Base-by-base conservation (phyloP, 2,888 invertebrate species). In the Drosophila pegasa region DNA sequence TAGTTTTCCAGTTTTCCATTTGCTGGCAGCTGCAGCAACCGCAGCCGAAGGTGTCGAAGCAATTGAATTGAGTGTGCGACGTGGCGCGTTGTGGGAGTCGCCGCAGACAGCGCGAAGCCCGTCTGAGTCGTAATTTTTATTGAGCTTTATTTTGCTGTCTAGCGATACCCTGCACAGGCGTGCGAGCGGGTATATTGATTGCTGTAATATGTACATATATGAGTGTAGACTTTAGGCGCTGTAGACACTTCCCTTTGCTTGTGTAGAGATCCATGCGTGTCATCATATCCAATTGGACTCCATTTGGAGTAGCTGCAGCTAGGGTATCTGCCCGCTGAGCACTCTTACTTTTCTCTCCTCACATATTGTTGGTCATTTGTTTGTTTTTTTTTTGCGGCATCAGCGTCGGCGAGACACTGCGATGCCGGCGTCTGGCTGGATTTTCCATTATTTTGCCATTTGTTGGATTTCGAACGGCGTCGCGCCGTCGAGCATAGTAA, bases 351-450 rank as follows among this genome's bases (percentile, higher is more conserved):
- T 40, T 67, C 51, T 51, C 45, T 31, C n/a, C 35, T 22, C n/a
- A 35, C 33, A 50, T 3, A 8, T 35, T 50, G 50, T 50, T 50
- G 50, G 35, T 16, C 35, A 31, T 35, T 65, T 16, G 18, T 58
- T 25, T 40, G 72, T 60, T 64, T 62, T 78, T 64, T 78, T 69
- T 61, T 64, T 78, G 80, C 79, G 62, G 75, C 61, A 78, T 71
- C 75, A 75, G 75, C 80, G 78, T 77, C 65, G 84, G 75, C 81
- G 75, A 84, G 85, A 80, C 81, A 45, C 50, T 45, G 54, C 43
- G 43, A 54, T 37, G 54, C 55, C 43, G 48, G 58, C 35, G 67
- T 73, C 68, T 56, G 68, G 33, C 59, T 59, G 66, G 50, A 31
- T 58, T 70, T 64, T 52, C 10, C 58, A 54, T 60, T 40, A 41